These are phyloP conservation scores for Asbolus verrucosus DNA, from an alignment of 1,140 invertebrate species.

Conservation along the genomic window DNA sequence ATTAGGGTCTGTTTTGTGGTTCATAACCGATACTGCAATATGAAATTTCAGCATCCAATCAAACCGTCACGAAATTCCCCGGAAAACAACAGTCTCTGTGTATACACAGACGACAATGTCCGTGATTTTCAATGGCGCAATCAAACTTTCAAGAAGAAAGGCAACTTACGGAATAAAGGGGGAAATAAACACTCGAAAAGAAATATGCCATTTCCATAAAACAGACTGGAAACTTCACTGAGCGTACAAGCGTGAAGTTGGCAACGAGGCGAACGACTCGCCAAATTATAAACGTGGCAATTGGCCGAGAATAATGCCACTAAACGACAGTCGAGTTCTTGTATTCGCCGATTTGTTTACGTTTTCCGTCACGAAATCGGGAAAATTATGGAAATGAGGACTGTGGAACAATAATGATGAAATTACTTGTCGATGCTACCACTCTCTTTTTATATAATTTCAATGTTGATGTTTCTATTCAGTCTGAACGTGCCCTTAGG, in stretches of 20 bases:
- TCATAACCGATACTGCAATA: slow-evolving; percentile 18
- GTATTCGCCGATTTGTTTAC: no score
- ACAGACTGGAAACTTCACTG: slow-evolving; percentile 13
- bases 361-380: no score
- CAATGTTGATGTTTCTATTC: no score
- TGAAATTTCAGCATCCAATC: slow-evolving; percentile 37
- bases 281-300: slow-evolving; percentile 2
- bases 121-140: slow-evolving; percentile 29
- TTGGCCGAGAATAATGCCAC: background rate
- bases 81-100: slow-evolving; percentile 1
- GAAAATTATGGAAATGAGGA: no score
- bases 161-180: slow-evolving; percentile 11
- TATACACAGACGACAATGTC: slow-evolving; percentile 22
- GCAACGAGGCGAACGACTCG: background rate
- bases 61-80: slow-evolving; percentile 30
- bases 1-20: slow-evolving; percentile 38
- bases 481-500: no score
- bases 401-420: no score
- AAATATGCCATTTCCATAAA: slow-evolving; percentile 24
- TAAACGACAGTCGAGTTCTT: background rate
- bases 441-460: no score
- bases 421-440: no score
- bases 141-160: slow-evolving; percentile 28
- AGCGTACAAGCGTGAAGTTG: background rate
- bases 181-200: slow-evolving; percentile 30